Percentiles rank a stretch among this genome's conserved stretches.
phyloP scores from a whole-genome alignment of 2,888 invertebrate species.

The Ephialtes manifestator region DNA sequence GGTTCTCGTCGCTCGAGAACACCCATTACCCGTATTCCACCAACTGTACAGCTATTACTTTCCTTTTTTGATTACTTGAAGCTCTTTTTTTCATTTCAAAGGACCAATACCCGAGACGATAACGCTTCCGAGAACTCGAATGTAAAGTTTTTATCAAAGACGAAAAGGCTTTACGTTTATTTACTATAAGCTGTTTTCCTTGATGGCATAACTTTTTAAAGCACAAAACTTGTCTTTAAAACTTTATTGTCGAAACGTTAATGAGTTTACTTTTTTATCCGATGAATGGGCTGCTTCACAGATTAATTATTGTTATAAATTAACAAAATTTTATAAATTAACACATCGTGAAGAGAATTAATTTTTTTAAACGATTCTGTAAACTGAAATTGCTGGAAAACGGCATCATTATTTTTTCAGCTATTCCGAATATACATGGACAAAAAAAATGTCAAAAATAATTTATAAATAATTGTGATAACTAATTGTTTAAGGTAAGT shows the following conservation, averaged over 20 bases:
- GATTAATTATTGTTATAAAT: neutral
- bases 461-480: too few relatives aligned
- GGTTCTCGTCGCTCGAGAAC: conserved; percentile 12
- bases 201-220: neutral
- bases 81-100: neutral
- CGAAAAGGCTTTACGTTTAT: neutral
- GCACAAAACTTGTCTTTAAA: neutral
- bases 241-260: neutral
- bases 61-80: conserved; percentile 11
- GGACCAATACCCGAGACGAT: conserved; percentile 12
- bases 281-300: neutral
- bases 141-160: conserved; percentile 13
- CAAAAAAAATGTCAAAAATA: too few relatives aligned
- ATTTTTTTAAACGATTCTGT: too few relatives aligned
- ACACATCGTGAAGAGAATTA: too few relatives aligned
- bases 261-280: neutral
- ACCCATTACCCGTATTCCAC: conserved; percentile 8
- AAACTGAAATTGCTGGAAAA: too few relatives aligned
- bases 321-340: neutral
- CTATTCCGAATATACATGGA: too few relatives aligned
- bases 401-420: too few relatives aligned
- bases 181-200: neutral
- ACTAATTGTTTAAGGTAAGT: too few relatives aligned
- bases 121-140: conserved; percentile 20
- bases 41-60: neutral